Base-by-base conservation (phyloP, 2,888 invertebrate species). In the Callinectes sapidus region DNA sequence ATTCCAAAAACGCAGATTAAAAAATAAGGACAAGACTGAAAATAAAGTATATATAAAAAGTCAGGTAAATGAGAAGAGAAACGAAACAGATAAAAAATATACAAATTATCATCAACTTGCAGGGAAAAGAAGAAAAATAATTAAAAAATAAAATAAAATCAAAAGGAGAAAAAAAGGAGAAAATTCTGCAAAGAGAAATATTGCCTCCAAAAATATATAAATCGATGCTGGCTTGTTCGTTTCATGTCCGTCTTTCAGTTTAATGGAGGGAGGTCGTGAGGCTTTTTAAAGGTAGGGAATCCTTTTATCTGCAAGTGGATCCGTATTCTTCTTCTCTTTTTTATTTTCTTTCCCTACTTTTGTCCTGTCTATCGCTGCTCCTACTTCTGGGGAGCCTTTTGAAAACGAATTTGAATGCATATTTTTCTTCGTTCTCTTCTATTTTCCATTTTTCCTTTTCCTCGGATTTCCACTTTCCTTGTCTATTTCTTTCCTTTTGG, bases 221-320 rank as follows among this genome's bases (percentile, higher is more conserved):
- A 81, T 81, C 35, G 35, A 35, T 81, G 13, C 3, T 35, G 32
- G 10, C 16, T 35, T 81, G 35, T 35, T 81, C 32, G 81, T 81
- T 35, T 81, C 81, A 32, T 81, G 81, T 81, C 32, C 35, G 14
- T 81, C 81, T 81, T 81, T 81, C 81, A 81, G 32, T 35, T 13
- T 81, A 81, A 81, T 81, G 81, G 81, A 35, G 81, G 32, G 35
- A 14, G 14, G 35, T 81, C 35, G 32, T 81, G 10, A 81, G 81
- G 32, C 81, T 81, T 81, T 48, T 81, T 81, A 81, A 35, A 81
- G 81, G 32, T 32, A 81, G 35, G 32, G 32, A 81, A 81, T 32
- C 81, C 81, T 81, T 81, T 81, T 81, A 81, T 81, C 8, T 81
- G 32, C 6, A 35, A 81, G 35, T 81, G 32, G 81, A 81, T 81